A percentile compares a stretch with the other conserved stretches of the same genome.
phyloP scores from a whole-genome alignment of 2,797 vertebrate genomes.

The Semotilus atromaculatus region DNA sequence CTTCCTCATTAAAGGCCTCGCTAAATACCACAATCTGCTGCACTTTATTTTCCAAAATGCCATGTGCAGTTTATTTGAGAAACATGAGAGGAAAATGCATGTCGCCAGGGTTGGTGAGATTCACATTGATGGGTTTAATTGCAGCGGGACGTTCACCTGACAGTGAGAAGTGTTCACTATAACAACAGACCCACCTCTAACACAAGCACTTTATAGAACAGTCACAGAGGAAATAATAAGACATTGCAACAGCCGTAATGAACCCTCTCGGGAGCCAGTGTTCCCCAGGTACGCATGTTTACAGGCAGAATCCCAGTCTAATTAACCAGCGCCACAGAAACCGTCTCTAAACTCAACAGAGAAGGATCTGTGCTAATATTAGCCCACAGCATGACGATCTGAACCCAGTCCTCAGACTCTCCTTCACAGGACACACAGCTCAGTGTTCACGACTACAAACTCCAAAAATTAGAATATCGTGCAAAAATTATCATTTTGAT shows the following conservation, averaged over 20 bases:
- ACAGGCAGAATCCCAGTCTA: slow-evolving; percentile 10
- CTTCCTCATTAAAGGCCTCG: neutral
- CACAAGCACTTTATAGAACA: slow-evolving; percentile 19
- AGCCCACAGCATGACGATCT: slow-evolving; percentile 13
- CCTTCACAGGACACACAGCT: neutral
- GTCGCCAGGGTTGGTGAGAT: neutral
- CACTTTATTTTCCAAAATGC: neutral
- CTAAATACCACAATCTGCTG: neutral
- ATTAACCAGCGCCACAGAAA: slow-evolving; percentile 11
- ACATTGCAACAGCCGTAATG: slow-evolving; percentile 25
- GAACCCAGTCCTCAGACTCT: slow-evolving; percentile 6
- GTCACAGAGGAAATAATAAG: slow-evolving; percentile 26
- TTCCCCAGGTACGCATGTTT: slow-evolving; percentile 13
- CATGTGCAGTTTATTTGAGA: neutral
- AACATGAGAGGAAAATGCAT: neutral
- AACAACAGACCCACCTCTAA: slow-evolving; percentile 14
- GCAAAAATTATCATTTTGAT: too few species aligned
- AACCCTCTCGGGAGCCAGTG: slow-evolving; percentile 1
- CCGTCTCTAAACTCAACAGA: slow-evolving; percentile 41
- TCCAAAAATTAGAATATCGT: too few species aligned
- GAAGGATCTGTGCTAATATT: slow-evolving; percentile 33
- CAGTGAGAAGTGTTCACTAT: neutral
- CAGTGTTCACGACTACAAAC: neutral
- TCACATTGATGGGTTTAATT: neutral
- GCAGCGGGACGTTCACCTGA: neutral